Base-by-base conservation (phyloP, 1,140 invertebrate genomes). In the Musca domestica region DNA sequence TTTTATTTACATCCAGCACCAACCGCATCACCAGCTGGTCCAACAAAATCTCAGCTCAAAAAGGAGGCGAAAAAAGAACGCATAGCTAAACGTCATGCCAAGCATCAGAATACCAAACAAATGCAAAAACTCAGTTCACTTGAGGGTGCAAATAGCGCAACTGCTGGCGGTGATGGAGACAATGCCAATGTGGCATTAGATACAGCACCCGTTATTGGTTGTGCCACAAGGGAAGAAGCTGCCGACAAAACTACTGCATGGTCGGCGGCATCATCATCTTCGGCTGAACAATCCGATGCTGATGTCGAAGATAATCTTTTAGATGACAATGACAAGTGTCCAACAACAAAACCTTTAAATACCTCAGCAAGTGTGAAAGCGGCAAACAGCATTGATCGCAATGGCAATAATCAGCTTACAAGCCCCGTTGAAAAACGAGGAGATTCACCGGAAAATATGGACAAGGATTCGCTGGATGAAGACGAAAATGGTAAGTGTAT, bases 271-370 rank as follows among this genome's bases (percentile, higher is more conserved):
- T 54, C 69, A 2, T 74, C 77, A n/a, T 74, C 74, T 1, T 87
- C 86, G 2, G 87, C 85, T 0, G 87, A 88, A 74, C 84, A 86
- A 66, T 91, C 89, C 9, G 91, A 92, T 76, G 91, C 91, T 0
- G 92, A 93, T 75, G 84, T 93, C 0, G 92, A 94, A 81, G 92
- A 93, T 73, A 93, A 93, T 74, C 80, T 88, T 4, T 89, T 91
- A 71, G 87, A 88, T 47, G 82, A 67, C n/a, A 66, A 58, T 64
- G 56, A 61, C 6, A 61, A 61, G 34, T 34, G 47, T 46, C 22
- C 17, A 47, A n/a, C n/a, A n/a, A 64, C 47, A 19, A 64, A 69
- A 49, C 17, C 49, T 12, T 30, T 64, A 56, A 63, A 63, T 22
- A 34, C 58, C 30, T 34, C 54, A 61, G 23, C 17, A 25, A 34